These are phyloP conservation scores for Leptinotarsa tumamoca DNA, from an alignment of 2,888 invertebrate species.

Conservation along the genomic window DNA sequence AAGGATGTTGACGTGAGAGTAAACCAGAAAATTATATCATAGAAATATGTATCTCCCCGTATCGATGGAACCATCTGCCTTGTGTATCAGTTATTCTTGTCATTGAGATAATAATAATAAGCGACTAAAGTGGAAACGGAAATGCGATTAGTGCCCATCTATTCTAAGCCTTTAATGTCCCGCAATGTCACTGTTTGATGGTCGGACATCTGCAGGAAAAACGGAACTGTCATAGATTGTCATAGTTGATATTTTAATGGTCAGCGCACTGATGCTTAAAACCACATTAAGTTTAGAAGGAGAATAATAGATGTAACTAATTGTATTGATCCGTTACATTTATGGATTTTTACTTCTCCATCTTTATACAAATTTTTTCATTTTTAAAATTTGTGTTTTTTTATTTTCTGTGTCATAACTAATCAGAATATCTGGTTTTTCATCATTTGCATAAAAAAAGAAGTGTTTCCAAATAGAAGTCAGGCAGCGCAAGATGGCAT, in stretches of 20 bases:
- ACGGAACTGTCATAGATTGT: constrained; percentile 9
- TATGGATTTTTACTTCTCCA: too few relatives aligned
- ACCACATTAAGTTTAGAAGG: neutral
- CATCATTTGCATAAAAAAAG: too few relatives aligned
- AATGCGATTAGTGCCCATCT: constrained; percentile 36
- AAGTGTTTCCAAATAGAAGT: too few relatives aligned
- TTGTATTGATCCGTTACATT: too few relatives aligned
- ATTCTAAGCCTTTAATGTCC: constrained; percentile 42
- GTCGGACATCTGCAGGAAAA: constrained; percentile 24
- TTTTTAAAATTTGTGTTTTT: too few relatives aligned
- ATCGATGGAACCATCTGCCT: constrained; percentile 42
- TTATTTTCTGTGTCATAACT: too few relatives aligned
- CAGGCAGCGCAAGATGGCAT: too few relatives aligned
- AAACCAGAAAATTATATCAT: constrained; percentile 43
- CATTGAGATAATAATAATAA: constrained; percentile 38
- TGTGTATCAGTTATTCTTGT: constrained; percentile 39
- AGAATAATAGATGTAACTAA: neutral
- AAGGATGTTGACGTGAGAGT: constrained; percentile 45
- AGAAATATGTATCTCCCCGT: constrained; percentile 41
- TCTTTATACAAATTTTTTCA: too few relatives aligned
- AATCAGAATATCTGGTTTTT: too few relatives aligned
- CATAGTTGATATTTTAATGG: constrained; percentile 20
- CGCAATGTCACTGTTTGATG: constrained; percentile 15
- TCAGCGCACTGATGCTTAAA: neutral
- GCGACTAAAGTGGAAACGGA: constrained; percentile 47